Conservation (phyloP, 30 jellyfish, hydroid and myxozoan species). For the Catostylus mosaicus region DNA sequence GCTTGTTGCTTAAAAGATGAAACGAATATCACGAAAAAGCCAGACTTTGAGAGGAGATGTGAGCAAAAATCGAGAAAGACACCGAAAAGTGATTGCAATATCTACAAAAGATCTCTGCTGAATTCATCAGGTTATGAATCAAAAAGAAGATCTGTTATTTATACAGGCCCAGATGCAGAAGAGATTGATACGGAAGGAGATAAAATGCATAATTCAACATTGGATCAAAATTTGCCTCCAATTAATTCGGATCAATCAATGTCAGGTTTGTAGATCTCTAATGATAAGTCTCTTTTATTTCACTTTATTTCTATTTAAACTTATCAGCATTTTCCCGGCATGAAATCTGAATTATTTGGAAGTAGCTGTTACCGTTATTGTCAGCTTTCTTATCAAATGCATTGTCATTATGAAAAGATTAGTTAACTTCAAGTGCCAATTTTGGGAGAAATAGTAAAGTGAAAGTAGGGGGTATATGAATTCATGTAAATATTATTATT, state of each 20-base stretch:
- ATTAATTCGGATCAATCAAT: neutral
- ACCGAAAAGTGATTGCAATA: neutral
- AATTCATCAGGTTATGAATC: slow-evolving; percentile 8
- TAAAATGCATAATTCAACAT: neutral
- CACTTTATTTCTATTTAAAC: too few relatives aligned
- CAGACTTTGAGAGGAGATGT: neutral
- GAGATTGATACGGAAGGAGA: neutral
- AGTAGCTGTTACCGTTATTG: too few relatives aligned
- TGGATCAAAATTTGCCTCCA: neutral
- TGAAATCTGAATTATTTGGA: too few relatives aligned
- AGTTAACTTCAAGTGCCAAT: too few relatives aligned
- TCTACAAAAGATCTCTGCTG: slow-evolving; percentile 18
- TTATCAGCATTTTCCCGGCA: too few relatives aligned
- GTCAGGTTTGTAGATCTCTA: neutral
- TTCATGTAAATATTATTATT: too few relatives aligned
- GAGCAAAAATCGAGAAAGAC: neutral
- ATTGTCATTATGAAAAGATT: too few relatives aligned
- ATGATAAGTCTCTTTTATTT: too few relatives aligned
- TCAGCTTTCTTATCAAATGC: too few relatives aligned
- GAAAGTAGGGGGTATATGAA: too few relatives aligned
- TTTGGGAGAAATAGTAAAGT: too few relatives aligned
- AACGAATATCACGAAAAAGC: neutral
- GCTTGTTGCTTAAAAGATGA: neutral
- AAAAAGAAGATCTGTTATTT: slow-evolving; percentile 34
- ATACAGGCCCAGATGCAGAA: slow-evolving; percentile 47